Conservation (phyloP, 2,113 vertebrate species). For the Lamprotornis superbus region DNA sequence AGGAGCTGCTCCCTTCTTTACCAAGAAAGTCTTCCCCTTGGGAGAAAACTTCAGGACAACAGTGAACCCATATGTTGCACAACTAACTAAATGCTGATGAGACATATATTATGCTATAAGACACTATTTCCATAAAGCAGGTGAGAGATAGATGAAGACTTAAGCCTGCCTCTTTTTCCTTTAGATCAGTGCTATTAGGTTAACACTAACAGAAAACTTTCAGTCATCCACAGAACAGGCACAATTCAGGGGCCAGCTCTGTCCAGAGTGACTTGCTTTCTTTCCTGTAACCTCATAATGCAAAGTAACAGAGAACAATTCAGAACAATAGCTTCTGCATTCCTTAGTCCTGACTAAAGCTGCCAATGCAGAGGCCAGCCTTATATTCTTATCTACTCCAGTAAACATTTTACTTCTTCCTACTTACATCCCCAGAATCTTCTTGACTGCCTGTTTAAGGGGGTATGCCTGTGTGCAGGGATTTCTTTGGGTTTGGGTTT, state of each 20-base stretch:
- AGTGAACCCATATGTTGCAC: neutral
- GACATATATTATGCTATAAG: neutral
- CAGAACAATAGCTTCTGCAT: neutral
- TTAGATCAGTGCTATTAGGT: neutral
- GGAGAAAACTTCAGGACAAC: neutral
- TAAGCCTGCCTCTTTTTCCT: neutral
- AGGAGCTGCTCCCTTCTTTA: neutral
- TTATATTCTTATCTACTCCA: neutral
- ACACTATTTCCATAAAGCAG: neutral
- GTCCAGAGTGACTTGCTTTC: neutral
- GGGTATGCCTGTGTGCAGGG: fast-evolving
- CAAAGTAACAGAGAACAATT: neutral
- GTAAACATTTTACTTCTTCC: neutral
- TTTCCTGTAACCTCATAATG: neutral
- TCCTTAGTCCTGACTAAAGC: neutral
- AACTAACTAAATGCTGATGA: neutral
- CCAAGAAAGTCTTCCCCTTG: neutral
- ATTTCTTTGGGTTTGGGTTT: neutral
- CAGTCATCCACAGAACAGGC: neutral
- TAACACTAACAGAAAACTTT: neutral
- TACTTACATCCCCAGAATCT: neutral
- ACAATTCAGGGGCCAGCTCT: neutral
- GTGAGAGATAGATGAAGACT: neutral
- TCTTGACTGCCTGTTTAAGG: neutral
- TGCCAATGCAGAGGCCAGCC: neutral